Evolutionary conservation across 1,140 invertebrate species (phyloP), one percentile per base, ranked within the genome.

Genomic region (Cydia splendana): DNA sequence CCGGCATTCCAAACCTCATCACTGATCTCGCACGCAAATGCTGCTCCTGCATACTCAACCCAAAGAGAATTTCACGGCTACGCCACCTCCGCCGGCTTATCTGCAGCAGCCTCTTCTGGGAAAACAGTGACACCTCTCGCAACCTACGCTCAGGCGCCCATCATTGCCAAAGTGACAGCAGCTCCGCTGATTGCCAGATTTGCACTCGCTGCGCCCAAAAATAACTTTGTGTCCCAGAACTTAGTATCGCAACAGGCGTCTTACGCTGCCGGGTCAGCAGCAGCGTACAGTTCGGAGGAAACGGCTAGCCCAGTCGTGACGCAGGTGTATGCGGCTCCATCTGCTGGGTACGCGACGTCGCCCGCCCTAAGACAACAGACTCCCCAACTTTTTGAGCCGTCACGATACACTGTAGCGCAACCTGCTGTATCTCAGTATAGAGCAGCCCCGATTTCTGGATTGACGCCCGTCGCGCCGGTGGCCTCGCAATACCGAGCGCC

Each of bases 111-210:
- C 20, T 75, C 85, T 2, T 76, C 78, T 48, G 75, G 79, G 2
- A 85, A 82, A 80, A 88, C 85, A 42, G 85, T 91, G 3, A 85
- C 80, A 30, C 90, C 90, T 0, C 83, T 84, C 53, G 85, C 90
- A 12, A 92, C 89, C 38, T 93, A 93, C 69, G 91, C 91, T 13
- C 93, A 92, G 82, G 89, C 92, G 13, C 92, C 93, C 2, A 91
- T 93, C n/a, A 87, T 94, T 34, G 88, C 91, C 5, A 94, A 94
- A 85, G 81, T 93, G 13, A 93, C 91, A 12, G 92, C 91, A 4
- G 93, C 93, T 74, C 93, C 93, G 5, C 77, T 93, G 0, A 88
- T 93, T 48, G 88, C 91, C n/a, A 89, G 87, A 79, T 94, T 91
- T 77, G 75, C 89, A 6, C 6, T 88, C 5, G 69, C 85, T 62